A percentile compares a stretch with the other conserved stretches of the same genome.
These are phyloP conservation scores for Xenus cinereus DNA, from an alignment of 2,113 vertebrate genomes.

Conservation along the genomic window DNA sequence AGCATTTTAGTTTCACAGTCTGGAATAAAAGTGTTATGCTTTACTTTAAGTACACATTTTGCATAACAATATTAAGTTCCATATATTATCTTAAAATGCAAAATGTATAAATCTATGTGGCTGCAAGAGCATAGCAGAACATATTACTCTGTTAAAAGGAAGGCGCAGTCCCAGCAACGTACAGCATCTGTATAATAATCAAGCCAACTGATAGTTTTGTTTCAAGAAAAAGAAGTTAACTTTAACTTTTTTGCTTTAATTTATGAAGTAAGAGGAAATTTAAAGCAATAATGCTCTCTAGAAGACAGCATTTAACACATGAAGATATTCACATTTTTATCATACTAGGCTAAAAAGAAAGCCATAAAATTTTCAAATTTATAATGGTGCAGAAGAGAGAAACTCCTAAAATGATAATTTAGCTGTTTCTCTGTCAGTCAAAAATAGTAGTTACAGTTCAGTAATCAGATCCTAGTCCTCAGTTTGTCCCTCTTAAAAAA, in stretches of 20 bases:
- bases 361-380: background rate
- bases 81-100: conserved; percentile 47
- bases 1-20: background rate
- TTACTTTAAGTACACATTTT: conserved; percentile 32
- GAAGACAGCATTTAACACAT: conserved; percentile 13
- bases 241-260: background rate
- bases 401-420: conserved; percentile 10
- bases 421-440: background rate
- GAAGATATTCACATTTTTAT: conserved; percentile 1
- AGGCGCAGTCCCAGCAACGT: background rate
- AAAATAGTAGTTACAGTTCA: background rate
- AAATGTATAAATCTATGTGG: background rate
- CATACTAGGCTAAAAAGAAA: background rate
- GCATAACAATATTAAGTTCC: conserved; percentile 37
- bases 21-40: background rate
- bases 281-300: background rate
- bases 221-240: background rate
- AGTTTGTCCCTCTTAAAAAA: background rate
- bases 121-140: conserved; percentile 26
- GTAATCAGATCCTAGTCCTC: background rate
- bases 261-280: background rate
- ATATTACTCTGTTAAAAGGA: conserved; percentile 7
- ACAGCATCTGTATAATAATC: conserved; percentile 22
- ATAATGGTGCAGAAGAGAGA: background rate
- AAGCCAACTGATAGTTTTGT: conserved; percentile 23